Base-by-base conservation (phyloP, 1,140 invertebrate species). In the Halyomorpha halys region DNA sequence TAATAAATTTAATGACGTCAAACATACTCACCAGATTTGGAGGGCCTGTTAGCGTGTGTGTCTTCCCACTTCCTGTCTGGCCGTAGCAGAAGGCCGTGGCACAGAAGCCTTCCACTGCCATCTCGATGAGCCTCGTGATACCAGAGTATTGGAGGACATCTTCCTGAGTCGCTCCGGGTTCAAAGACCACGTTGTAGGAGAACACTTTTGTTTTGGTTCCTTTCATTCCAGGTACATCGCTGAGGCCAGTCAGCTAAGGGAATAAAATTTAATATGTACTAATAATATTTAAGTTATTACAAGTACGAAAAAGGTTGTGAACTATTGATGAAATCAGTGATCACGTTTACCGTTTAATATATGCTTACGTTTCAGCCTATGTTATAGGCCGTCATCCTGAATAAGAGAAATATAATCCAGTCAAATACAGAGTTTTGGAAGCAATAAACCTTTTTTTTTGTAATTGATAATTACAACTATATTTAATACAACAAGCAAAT, bases 51-150 rank as follows among this genome's bases (percentile, higher is more conserved):
- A 98, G 82, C 0, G 94, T 95, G 73, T 94, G 92, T 0, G 94
- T 97, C 77, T 98, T 98, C 14, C 94, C 94, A 71, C 90, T 93
- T 21, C 94, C 94, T 0, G 94, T 98, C 76, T 98, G 94, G 49
- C 95, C 95, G 76, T 98, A 98, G 71, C 95, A 97, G 74, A 95
- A 91, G 13, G 85, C 85, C 3, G 95, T 98, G 67, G 91, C 91
- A 66, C 90, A 91, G 74, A 95, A 97, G 0, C 92, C 92, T 70
- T 93, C 90, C 4, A 94, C 81, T 14, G 90, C 89, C 90, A 94
- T 94, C 72, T 94, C 90, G 62, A 95, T 85, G 14, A 96, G 82
- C 34, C 87, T 80, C 72, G 88, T 89, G 44, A 94, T 81, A 1
- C 90, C 90, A 0, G 74, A 80, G 73, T 82, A 77, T 69, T 79